phyloP scores from a whole-genome alignment of 2,113 vertebrate genomes.

The Neolamprologus variostigma region DNA sequence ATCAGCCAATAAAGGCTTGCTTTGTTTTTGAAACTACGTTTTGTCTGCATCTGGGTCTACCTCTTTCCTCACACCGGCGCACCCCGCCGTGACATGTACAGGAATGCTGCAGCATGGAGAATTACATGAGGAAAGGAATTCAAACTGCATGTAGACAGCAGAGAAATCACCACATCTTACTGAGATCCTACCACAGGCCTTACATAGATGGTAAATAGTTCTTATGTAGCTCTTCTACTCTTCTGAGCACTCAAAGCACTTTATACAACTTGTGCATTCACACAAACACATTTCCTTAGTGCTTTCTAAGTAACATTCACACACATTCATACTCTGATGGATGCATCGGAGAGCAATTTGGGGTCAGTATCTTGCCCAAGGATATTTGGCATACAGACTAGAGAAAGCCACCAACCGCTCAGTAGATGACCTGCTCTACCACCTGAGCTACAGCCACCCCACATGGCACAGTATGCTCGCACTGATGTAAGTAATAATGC shows the following conservation, averaged over 20 bases:
- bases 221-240: not conserved
- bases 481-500: not conserved
- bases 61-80: too few species aligned
- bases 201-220: not conserved
- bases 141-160: not conserved
- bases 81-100: not conserved
- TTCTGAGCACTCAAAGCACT: not conserved
- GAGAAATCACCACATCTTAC: not conserved
- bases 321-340: not conserved
- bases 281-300: accelerated
- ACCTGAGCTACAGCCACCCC: not conserved
- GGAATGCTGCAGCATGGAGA: not conserved
- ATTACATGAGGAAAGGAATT: not conserved
- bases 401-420: not conserved
- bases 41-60: too few species aligned
- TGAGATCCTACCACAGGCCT: not conserved
- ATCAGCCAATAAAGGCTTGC: too few species aligned
- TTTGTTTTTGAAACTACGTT: too few species aligned
- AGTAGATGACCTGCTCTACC: not conserved
- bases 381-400: accelerated
- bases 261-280: not conserved
- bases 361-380: accelerated
- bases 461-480: not conserved
- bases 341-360: not conserved
- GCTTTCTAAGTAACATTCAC: not conserved